These are phyloP conservation scores for Crenichthys baileyi DNA, from an alignment of 2,797 vertebrate genomes.

Conservation along the genomic window DNA sequence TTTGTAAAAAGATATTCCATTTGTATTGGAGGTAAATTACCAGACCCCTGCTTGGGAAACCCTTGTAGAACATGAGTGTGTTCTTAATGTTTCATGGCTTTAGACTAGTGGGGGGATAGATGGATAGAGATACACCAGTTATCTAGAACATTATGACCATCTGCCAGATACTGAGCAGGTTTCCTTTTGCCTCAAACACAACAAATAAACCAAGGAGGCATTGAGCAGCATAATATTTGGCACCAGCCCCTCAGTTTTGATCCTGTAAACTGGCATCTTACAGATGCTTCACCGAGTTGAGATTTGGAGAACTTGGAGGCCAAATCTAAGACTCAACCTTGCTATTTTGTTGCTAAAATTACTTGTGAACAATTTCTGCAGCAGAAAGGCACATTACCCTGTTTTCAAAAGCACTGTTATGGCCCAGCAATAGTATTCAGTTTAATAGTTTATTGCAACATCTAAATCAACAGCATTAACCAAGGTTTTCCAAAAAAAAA, in stretches of 20 bases:
- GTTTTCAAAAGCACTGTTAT: background rate
- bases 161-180: background rate
- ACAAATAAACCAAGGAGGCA: background rate
- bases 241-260: background rate
- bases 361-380: background rate
- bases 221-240: background rate
- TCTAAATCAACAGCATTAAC: background rate
- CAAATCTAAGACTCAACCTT: background rate
- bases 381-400: background rate
- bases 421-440: background rate
- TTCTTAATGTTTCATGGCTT: constrained; percentile 49
- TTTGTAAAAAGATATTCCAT: constrained; percentile 55
- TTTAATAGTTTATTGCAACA: background rate
- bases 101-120: no score
- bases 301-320: background rate
- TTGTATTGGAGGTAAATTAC: constrained; percentile 57
- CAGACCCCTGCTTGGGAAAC: constrained; percentile 49
- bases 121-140: constrained; percentile 3
- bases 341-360: background rate
- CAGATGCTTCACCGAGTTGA: background rate
- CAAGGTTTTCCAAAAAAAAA: background rate
- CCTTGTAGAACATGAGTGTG: constrained; percentile 38
- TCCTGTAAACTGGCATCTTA: background rate
- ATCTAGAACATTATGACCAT: background rate
- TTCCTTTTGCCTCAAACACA: background rate